Evolutionary conservation across 2,113 vertebrate species (phyloP).

Genomic region (Alectura lathami): DNA sequence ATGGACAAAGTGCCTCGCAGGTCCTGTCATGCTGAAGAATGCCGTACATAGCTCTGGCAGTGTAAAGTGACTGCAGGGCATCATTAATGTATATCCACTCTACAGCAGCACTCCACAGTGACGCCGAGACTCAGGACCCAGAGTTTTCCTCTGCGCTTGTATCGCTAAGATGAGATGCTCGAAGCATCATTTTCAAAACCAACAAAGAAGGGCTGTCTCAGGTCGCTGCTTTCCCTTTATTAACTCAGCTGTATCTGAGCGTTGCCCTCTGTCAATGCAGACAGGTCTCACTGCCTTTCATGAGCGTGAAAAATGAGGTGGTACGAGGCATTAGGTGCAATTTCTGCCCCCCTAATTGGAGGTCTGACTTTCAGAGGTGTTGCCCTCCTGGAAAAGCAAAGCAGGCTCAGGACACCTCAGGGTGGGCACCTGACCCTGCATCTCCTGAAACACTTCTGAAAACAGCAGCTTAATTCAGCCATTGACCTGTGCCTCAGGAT

Average conservation of each 20-base stretch:
- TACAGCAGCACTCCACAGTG: not conserved
- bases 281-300: not conserved
- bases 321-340: not conserved
- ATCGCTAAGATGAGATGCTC: not conserved
- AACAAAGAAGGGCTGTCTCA: not conserved
- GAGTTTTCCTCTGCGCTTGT: not conserved
- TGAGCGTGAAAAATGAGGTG: not conserved
- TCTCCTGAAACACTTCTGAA: not conserved
- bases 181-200: not conserved
- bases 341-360: not conserved
- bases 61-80: not conserved
- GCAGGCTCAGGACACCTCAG: not conserved
- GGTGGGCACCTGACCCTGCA: not conserved
- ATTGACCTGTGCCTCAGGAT: not conserved
- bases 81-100: not conserved
- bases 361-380: not conserved
- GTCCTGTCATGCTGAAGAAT: not conserved
- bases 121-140: not conserved
- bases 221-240: not conserved
- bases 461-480: not conserved
- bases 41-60: not conserved
- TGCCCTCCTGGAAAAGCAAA: not conserved
- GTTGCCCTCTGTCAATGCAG: not conserved
- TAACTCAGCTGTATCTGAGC: not conserved
- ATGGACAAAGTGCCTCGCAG: not conserved